These are phyloP conservation scores for Pholis gunnellus DNA, from an alignment of 2,113 vertebrate genomes.

Conservation along the genomic window DNA sequence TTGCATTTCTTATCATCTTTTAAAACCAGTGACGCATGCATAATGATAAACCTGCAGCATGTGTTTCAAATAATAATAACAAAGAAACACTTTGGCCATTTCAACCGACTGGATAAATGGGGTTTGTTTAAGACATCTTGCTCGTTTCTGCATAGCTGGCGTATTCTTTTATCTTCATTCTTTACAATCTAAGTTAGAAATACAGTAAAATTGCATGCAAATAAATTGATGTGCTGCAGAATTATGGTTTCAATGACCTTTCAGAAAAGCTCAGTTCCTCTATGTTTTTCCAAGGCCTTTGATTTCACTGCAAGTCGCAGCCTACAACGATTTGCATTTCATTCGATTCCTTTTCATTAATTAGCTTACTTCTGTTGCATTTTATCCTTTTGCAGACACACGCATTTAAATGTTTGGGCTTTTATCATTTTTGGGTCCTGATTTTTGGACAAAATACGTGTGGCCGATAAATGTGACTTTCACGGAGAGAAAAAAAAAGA, in stretches of 20 bases:
- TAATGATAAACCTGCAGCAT: neutral
- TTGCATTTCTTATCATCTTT: neutral
- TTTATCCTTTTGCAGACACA: neutral
- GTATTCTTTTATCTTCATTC: neutral
- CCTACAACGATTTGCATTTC: neutral
- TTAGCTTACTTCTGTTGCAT: neutral
- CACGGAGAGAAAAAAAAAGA: neutral
- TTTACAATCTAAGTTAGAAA: neutral
- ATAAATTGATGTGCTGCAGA: neutral
- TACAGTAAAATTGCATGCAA: neutral
- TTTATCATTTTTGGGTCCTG: neutral
- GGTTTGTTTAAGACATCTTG: neutral
- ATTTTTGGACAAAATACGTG: neutral
- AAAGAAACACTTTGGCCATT: neutral
- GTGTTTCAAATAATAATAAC: neutral
- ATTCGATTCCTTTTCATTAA: neutral
- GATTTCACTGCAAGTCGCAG: neutral
- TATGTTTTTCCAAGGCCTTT: neutral
- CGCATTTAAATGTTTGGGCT: neutral
- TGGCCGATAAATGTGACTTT: conserved; percentile 6
- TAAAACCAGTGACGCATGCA: neutral
- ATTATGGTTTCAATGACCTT: neutral
- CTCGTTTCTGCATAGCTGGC: neutral
- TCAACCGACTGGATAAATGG: neutral
- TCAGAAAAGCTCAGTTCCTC: neutral